Conservation (phyloP, 2,113 vertebrate species). For the Origma solitaria region DNA sequence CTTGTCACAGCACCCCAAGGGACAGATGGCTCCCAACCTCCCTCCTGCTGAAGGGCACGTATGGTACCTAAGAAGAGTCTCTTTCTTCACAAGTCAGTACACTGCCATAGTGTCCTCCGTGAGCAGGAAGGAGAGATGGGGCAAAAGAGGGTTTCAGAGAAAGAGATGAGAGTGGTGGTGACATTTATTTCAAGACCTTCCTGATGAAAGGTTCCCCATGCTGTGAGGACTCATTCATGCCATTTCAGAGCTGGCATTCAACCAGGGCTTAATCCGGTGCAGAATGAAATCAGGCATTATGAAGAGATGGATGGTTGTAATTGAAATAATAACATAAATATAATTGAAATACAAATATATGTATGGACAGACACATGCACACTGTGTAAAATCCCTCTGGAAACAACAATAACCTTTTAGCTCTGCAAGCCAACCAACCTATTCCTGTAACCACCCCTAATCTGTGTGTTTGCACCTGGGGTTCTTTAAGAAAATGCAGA, state of each 20-base stretch:
- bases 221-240: slow-evolving; percentile 60
- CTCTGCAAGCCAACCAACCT: slow-evolving; percentile 27
- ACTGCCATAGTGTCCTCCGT: slow-evolving; percentile 42
- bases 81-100: slow-evolving; percentile 34
- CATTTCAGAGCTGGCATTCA: slow-evolving; percentile 40
- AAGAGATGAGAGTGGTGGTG: slow-evolving; percentile 50
- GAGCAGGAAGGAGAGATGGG: slow-evolving; percentile 35
- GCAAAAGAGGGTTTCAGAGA: slow-evolving; percentile 30
- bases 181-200: slow-evolving; percentile 62
- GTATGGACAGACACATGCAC: not conserved
- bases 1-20: slow-evolving; percentile 6
- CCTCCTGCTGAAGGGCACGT: not conserved
- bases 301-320: slow-evolving; percentile 59
- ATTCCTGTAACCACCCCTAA: slow-evolving; percentile 54
- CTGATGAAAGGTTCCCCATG: slow-evolving; percentile 34
- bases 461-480: slow-evolving; percentile 53
- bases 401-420: slow-evolving; percentile 61
- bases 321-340: slow-evolving; percentile 68
- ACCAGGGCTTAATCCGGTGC: slow-evolving; percentile 7
- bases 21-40: not conserved
- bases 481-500: slow-evolving; percentile 59
- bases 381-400: slow-evolving; percentile 16
- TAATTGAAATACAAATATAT: slow-evolving; percentile 66
- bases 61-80: slow-evolving; percentile 14
- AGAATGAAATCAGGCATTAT: slow-evolving; percentile 55